Percentiles rank a stretch among this genome's conserved stretches.
Conservation (phyloP, 2,113 vertebrate species). For the Podocnemis expansa region DNA sequence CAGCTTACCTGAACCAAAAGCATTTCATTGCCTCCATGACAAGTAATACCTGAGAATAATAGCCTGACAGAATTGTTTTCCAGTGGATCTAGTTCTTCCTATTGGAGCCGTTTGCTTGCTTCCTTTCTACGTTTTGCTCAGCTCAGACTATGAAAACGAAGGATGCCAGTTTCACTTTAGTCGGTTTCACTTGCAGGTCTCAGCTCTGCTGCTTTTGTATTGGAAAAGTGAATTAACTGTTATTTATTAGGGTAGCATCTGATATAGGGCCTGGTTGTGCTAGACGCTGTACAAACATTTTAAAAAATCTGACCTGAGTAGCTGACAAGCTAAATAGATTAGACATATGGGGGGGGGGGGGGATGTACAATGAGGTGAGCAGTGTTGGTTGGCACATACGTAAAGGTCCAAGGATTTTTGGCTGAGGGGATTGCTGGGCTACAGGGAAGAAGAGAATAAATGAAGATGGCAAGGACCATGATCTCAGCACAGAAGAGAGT, state of each 20-base stretch:
- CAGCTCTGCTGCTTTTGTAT: conserved; percentile 11
- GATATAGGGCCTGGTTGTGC: neutral
- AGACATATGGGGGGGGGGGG: neutral
- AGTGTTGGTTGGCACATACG: neutral
- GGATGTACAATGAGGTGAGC: neutral
- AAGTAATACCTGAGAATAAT: conserved; percentile 19
- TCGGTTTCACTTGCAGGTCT: neutral
- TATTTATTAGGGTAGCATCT: conserved; percentile 13
- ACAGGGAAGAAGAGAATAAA: neutral
- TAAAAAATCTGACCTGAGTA: conserved; percentile 7
- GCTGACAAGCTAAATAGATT: conserved; percentile 36
- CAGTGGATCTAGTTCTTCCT: neutral
- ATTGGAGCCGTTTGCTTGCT: neutral
- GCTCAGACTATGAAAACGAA: neutral
- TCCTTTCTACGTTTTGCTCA: neutral
- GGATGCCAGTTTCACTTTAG: neutral
- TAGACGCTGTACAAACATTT: conserved; percentile 23
- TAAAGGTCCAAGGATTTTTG: neutral
- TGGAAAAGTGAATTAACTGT: neutral
- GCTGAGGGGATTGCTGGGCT: neutral
- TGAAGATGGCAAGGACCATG: neutral
- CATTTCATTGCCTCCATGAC: neutral
- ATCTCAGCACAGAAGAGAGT: neutral
- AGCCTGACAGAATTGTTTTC: neutral
- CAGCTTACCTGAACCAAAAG: neutral